A percentile compares a stretch with the other conserved stretches of the same genome.
Conservation (phyloP, 2,113 vertebrate genomes). For the Grantiella picta region DNA sequence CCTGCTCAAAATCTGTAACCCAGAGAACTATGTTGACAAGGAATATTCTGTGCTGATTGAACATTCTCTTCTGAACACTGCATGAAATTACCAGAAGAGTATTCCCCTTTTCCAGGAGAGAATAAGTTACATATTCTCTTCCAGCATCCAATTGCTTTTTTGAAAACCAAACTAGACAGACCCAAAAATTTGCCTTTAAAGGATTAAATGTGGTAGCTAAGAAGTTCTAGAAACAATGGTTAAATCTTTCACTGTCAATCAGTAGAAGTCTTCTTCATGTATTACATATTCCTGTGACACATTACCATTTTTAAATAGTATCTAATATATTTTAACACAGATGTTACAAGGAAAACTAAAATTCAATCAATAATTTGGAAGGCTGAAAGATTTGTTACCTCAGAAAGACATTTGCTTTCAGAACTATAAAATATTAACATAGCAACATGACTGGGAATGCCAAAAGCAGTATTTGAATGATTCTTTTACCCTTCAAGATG, state of each 20-base stretch:
- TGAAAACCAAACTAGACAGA: neutral
- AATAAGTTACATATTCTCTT: neutral
- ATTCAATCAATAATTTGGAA: neutral
- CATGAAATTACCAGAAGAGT: neutral
- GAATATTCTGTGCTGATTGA: neutral
- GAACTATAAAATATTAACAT: neutral
- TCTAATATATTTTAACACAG: neutral
- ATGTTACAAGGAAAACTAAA: neutral
- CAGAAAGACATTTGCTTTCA: conserved; percentile 1
- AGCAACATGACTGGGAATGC: neutral
- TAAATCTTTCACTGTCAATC: neutral
- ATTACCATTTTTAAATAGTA: neutral
- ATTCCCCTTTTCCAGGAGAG: neutral
- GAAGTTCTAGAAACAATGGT: neutral
- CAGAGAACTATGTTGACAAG: neutral
- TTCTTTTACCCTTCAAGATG: neutral
- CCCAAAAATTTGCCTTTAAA: neutral
- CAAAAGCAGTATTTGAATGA: neutral
- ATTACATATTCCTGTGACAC: neutral
- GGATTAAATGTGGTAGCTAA: neutral
- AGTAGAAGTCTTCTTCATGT: neutral
- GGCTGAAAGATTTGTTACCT: neutral
- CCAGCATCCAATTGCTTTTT: neutral
- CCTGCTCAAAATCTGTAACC: neutral
- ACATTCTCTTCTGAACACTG: neutral